Conservation (phyloP, 2,888 invertebrate genomes). For the Lasioglossum malachurum region DNA sequence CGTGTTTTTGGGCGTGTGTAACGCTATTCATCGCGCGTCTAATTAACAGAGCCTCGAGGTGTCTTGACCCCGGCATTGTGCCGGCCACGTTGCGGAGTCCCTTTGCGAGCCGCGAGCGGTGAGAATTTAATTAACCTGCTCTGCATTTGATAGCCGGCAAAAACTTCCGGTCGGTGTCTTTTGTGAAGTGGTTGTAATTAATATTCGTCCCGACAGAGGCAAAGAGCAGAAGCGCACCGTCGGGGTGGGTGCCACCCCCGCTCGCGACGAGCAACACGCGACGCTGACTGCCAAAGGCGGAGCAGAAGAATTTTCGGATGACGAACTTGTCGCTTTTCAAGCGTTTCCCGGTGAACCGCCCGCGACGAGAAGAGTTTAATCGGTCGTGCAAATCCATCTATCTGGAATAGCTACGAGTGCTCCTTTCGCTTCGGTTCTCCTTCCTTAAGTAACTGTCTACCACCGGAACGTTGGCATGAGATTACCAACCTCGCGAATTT, state of each 20-base stretch:
- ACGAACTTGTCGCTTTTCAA: conserved; percentile 51
- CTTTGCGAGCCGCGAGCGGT: conserved; percentile 58
- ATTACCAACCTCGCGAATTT: background rate
- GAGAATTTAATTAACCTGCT: conserved; percentile 83
- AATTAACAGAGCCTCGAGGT: conserved; percentile 75
- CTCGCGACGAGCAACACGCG: conserved; percentile 42
- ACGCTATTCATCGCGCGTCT: conserved; percentile 76
- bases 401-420: conserved; percentile 48
- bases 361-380: conserved; percentile 49
- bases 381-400: conserved; percentile 59
- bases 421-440: conserved; percentile 16
- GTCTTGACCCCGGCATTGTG: conserved; percentile 64
- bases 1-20: conserved; percentile 76
- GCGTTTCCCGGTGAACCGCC: conserved; percentile 31
- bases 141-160: conserved; percentile 79
- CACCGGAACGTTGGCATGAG: background rate
- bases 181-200: conserved; percentile 76
- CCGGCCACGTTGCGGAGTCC: conserved; percentile 55
- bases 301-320: conserved; percentile 66
- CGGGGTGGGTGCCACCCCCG: background rate
- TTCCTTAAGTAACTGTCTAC: conserved; percentile 20
- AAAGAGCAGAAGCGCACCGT: conserved; percentile 41
- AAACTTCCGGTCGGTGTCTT: conserved; percentile 74
- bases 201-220: conserved; percentile 69
- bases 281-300: conserved; percentile 44